phyloP scores from a whole-genome alignment of 2,888 invertebrate genomes.

The Allolobophora icterica region DNA sequence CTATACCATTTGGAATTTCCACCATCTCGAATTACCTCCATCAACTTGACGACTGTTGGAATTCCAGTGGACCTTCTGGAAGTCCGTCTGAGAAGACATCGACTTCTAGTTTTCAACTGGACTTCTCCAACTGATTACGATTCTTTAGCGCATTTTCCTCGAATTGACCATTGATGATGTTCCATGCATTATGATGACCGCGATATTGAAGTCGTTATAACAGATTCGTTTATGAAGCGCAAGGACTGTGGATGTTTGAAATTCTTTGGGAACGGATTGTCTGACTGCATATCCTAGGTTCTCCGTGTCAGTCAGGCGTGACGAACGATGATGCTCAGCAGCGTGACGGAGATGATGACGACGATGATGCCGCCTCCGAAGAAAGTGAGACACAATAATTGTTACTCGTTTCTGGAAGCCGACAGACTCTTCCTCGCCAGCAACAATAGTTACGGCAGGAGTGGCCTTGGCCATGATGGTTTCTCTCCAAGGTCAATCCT shows the following conservation, averaged over 20 bases:
- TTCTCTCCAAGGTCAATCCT: not conserved
- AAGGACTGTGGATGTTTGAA: not conserved
- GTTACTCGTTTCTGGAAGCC: not conserved
- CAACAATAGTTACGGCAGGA: not conserved
- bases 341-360: not conserved
- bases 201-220: not conserved
- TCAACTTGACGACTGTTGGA: not conserved
- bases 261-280: not conserved
- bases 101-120: not conserved
- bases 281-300: not conserved
- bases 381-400: not conserved
- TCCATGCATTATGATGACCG: not conserved
- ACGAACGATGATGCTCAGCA: not conserved
- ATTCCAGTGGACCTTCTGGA: not conserved
- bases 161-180: not conserved
- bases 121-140: not conserved
- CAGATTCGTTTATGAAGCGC: not conserved
- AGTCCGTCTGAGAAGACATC: not conserved
- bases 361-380: constrained; percentile 2
- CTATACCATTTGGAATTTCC: not conserved
- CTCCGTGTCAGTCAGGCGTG: not conserved
- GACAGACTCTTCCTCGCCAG: not conserved
- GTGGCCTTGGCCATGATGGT: not conserved
- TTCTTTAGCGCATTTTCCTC: not conserved
- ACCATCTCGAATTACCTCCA: not conserved